Percentiles rank a stretch among this genome's conserved stretches.
These are phyloP conservation scores for Cryptocheilus praepositus DNA, from an alignment of 2,888 invertebrate species.

Conservation along the genomic window DNA sequence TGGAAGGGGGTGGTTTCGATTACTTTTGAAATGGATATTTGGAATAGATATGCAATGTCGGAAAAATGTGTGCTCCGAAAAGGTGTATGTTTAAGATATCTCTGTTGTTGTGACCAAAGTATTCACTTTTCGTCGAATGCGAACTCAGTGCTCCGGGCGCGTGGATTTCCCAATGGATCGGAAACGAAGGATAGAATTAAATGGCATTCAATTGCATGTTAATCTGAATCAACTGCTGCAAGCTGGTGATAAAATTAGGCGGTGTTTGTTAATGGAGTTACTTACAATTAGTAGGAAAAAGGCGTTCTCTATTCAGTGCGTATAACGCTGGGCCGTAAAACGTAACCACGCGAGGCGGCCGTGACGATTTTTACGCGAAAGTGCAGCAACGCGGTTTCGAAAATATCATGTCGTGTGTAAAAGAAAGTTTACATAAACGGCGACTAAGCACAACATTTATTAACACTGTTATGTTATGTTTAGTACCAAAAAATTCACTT, in stretches of 20 bases:
- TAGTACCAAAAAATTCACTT: too few relatives aligned
- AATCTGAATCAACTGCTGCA: constrained; percentile 23
- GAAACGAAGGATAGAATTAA: constrained; percentile 23
- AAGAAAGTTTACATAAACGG: too few relatives aligned
- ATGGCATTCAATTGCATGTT: constrained; percentile 15
- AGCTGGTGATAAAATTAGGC: too few relatives aligned
- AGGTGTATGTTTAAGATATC: too few relatives aligned
- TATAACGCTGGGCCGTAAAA: neutral
- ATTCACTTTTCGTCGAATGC: too few relatives aligned
- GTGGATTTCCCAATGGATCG: constrained; percentile 17
- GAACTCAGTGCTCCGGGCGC: neutral
- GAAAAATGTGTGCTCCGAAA: too few relatives aligned
- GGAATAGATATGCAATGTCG: too few relatives aligned
- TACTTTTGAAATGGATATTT: too few relatives aligned
- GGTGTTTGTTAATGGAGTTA: constrained; percentile 29
- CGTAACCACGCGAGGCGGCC: neutral
- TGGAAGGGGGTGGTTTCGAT: too few relatives aligned
- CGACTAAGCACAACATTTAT: too few relatives aligned
- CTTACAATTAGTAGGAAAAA: constrained; percentile 13
- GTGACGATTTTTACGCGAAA: constrained; percentile 9
- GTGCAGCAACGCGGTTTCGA: constrained; percentile 1
- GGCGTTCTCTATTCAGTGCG: constrained; percentile 12
- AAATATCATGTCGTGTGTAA: constrained; percentile 15
- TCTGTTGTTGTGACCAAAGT: too few relatives aligned
- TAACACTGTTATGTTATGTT: too few relatives aligned